Evolutionary conservation across 2,888 invertebrate species (phyloP), one percentile per base, ranked within the genome.

Genomic region (Calameuta pallipes): DNA sequence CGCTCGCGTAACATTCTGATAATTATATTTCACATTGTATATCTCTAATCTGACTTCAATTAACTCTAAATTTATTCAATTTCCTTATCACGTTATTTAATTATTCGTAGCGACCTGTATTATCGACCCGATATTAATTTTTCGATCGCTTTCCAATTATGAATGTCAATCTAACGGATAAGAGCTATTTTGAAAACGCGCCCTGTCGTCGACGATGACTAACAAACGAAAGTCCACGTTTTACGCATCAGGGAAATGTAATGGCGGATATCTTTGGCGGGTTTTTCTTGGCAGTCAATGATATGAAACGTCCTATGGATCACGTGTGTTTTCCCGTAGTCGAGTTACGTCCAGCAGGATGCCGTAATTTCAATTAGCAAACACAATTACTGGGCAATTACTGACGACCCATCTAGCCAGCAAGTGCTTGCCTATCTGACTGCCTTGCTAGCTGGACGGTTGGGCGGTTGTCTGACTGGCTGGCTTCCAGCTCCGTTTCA

Each of bases 341-440:
- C 71, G 75, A 80, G 78, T 74, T 76, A 73, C 78, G 70, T 79
- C 71, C 74, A 75, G 68, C 70, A 73, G 80, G 80, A 81, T 80
- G 81, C 85, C 85, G 86, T 87, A 89, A 88, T 87, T 88, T 88
- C 88, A 88, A 89, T 87, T 86, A 89, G 86, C 85, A 88, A 89
- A 88, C 85, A 86, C 87, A 88, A 89, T 89, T 89, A 89, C 82
- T 74, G 85, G 82, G 82, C 87, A 87, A 87, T 89, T 88, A 88
- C 84, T 83, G 82, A 76, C 78, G 78, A 84, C 77, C 81, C 82
- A 82, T 84, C 71, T 71, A 71, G 71, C 71, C 71, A 71, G 71
- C 56, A 56, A 56, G 56, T 56, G 56, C 71, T 71, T 34, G 33
- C 33, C 71, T 71, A 34, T 71, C 71, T 12, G 71, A 13, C 71